These are phyloP conservation scores for Phalangium opilio DNA, from an alignment of 2,888 invertebrate genomes.

Conservation along the genomic window DNA sequence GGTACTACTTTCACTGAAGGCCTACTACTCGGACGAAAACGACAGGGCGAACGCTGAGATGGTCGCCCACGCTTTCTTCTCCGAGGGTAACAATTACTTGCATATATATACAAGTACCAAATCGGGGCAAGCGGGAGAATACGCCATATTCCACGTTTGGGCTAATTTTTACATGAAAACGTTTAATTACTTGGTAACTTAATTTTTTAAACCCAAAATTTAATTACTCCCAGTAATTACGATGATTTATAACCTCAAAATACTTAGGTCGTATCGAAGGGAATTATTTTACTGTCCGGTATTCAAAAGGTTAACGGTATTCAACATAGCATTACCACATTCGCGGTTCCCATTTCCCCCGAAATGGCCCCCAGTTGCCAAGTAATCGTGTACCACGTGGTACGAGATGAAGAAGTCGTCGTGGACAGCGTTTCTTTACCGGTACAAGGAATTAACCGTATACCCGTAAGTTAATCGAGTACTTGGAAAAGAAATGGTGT, in stretches of 20 bases:
- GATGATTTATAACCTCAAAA: too few species aligned
- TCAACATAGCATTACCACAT: slow-evolving; percentile 30
- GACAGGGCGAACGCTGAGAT: slow-evolving; percentile 19
- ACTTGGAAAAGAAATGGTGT: too few species aligned
- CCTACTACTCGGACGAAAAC: slow-evolving; percentile 19
- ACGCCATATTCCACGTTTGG: slow-evolving; percentile 39
- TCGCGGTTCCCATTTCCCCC: slow-evolving; percentile 37
- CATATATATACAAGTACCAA: slow-evolving; percentile 36
- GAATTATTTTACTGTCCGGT: slow-evolving; percentile 34
- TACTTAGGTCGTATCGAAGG: slow-evolving; percentile 37
- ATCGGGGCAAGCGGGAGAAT: slow-evolving; percentile 34
- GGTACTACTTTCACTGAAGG: slow-evolving; percentile 5
- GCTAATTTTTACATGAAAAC: slow-evolving; percentile 36
- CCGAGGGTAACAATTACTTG: slow-evolving; percentile 32
- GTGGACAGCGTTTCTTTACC: slow-evolving; percentile 39
- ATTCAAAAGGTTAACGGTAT: slow-evolving; percentile 29
- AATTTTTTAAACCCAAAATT: too few species aligned
- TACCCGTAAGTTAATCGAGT: slow-evolving; percentile 33
- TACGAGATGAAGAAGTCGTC: slow-evolving; percentile 35
- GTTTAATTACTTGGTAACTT: slow-evolving; percentile 37
- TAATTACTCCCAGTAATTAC: too few species aligned
- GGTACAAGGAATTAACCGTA: slow-evolving; percentile 37
- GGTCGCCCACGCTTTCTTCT: slow-evolving; percentile 26
- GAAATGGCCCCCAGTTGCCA: slow-evolving; percentile 42
- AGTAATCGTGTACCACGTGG: slow-evolving; percentile 37